phyloP scores from a whole-genome alignment of 92 coral and sea anemone genomes.

The Chrysogorgia sp. region DNA sequence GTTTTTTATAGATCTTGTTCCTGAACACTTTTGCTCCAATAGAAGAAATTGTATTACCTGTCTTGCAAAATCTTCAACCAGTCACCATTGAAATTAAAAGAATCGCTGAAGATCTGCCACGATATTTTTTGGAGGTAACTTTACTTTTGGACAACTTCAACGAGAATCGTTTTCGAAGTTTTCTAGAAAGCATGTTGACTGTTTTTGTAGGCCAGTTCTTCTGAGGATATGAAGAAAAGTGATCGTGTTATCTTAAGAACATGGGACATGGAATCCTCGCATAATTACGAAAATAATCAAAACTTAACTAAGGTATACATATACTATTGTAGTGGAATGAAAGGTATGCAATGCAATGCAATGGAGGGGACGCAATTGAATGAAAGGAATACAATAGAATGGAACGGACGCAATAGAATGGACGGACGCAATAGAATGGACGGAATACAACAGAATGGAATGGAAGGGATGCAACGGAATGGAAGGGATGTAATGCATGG shows the following conservation, averaged over 20 bases:
- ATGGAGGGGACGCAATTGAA: neutral
- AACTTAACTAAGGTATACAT: conserved; percentile 79
- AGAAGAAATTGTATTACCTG: conserved; percentile 81
- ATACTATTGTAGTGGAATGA: neutral
- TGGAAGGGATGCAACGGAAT: neutral
- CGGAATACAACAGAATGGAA: neutral
- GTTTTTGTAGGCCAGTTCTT: conserved; percentile 18
- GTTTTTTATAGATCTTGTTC: conserved; percentile 72
- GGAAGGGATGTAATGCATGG: too few species aligned
- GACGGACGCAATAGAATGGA: too few species aligned
- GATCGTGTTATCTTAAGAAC: conserved; percentile 90
- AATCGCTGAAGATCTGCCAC: conserved; percentile 84
- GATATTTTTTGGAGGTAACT: conserved; percentile 79
- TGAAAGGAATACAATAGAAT: too few species aligned
- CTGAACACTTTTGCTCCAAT: conserved; percentile 82
- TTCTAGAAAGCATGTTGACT: neutral
- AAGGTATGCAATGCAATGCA: too few species aligned
- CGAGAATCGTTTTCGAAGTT: too few species aligned
- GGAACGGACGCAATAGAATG: too few species aligned
- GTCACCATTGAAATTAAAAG: conserved; percentile 81
- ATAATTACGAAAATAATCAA: conserved; percentile 95
- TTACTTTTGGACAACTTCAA: neutral
- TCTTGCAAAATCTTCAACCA: conserved; percentile 85
- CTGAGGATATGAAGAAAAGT: conserved; percentile 86
- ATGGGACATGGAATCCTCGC: conserved; percentile 94